Evolutionary conservation across 1,140 invertebrate species (phyloP), one percentile per base, ranked within the genome.

Genomic region (Drosophila pallidifrons): DNA sequence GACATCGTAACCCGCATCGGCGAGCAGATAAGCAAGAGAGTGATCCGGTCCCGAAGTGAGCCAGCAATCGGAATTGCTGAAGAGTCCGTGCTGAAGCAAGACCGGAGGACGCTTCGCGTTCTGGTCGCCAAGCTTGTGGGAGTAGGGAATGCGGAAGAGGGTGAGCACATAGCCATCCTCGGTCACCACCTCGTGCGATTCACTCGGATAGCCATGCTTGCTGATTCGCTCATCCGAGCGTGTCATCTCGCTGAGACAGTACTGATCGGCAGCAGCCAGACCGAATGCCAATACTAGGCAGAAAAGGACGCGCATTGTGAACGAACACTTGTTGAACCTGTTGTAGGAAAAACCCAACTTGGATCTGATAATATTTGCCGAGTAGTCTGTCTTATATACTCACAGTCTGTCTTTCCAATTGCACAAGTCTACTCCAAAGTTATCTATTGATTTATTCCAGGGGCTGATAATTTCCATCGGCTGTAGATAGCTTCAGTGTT

Each of bases 1-100:
- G 0, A 96, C 95, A 80, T 96, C 95, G 75, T 94, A 96, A 3
- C 95, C 95, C 11, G 91, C 93, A 80, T 97, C 96, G 1, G 95
- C 95, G 52, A 97, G 91, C n/a, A 94, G 92, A 77, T 95, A 95
- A 7, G 93, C 92, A 57, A 91, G 38, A 0, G 88, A 86, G 51
- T 91, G 55, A 11, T 91, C 68, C 49, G 87, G 88, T 1, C 88
- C 87, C 0, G 76, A 81, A 25, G 8, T 47, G 0, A 91, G 65
- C 58, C 59, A 91, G 13, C 88, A 87, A 38, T 91, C 88, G 2
- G 87, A 91, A 61, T 87, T 91, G n/a, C 82, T 91, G 45, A 91
- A 91, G n/a, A 91, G 43, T 2, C 87, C 87, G 28, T 91, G 87
- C 61, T 91, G 87, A 51, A 91, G 54, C 3, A 91, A 59, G 1